These are phyloP conservation scores for Cryptomyrus ogoouensis DNA, from an alignment of 2,113 vertebrate species.

Conservation along the genomic window DNA sequence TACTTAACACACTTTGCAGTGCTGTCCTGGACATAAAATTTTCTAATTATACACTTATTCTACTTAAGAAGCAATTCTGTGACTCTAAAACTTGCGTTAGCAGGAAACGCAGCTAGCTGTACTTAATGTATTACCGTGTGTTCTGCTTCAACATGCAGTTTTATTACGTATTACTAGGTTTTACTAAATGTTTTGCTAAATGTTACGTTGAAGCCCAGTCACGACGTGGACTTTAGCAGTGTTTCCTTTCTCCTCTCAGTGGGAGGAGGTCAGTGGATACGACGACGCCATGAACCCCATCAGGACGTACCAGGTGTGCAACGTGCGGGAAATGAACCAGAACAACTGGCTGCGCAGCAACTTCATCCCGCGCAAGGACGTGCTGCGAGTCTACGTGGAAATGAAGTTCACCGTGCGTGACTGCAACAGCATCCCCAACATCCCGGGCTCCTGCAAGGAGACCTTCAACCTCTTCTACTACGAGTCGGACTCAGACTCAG, in stretches of 20 bases:
- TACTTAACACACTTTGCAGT: not conserved
- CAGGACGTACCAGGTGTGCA: slow-evolving; percentile 97
- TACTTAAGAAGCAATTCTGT: not conserved
- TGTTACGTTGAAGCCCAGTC: not conserved
- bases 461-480: slow-evolving; percentile 99
- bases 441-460: slow-evolving; percentile 97
- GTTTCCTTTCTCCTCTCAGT: slow-evolving; percentile 56
- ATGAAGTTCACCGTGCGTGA: slow-evolving; percentile 96
- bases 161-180: not conserved
- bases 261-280: slow-evolving; percentile 98
- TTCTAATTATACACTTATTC: not conserved
- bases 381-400: slow-evolving; percentile 92
- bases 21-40: not conserved
- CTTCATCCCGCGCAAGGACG: slow-evolving; percentile 80
- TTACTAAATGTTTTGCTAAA: not conserved
- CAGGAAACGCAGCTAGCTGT: not conserved
- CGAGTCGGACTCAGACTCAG: slow-evolving; percentile 82
- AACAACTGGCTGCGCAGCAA: slow-evolving; percentile 98
- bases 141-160: not conserved
- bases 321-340: slow-evolving; percentile 83
- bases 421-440: slow-evolving; percentile 96
- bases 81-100: not conserved
- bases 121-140: not conserved
- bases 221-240: not conserved
- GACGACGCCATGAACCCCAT: slow-evolving; percentile 98